These are phyloP conservation scores for Bradypodion pumilum DNA, from an alignment of 2,797 vertebrate genomes.

Conservation along the genomic window DNA sequence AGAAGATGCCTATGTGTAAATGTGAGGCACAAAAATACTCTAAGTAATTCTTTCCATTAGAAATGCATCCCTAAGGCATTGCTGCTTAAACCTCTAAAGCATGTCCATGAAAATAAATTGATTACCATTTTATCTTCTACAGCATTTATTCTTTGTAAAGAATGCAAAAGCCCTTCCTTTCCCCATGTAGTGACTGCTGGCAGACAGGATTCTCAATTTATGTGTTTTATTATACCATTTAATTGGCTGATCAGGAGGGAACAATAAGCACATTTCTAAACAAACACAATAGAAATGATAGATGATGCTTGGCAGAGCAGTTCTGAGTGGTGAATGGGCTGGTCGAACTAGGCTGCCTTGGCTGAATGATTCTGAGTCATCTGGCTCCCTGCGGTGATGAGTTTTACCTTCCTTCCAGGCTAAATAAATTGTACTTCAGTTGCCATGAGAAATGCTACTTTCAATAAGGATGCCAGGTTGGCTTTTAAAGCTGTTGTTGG, in stretches of 20 bases:
- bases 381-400: not conserved
- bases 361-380: not conserved
- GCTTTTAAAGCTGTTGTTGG: not conserved
- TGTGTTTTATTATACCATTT: not conserved
- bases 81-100: not conserved
- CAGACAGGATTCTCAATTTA: not conserved
- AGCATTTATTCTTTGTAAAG: not conserved
- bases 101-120: constrained; percentile 7
- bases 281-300: not conserved
- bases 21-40: not conserved
- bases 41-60: not conserved
- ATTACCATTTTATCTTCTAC: constrained; percentile 2
- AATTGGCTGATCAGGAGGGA: constrained; percentile 11
- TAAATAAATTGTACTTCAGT: not conserved
- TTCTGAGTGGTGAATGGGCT: not conserved
- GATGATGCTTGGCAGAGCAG: not conserved
- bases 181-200: too few species aligned
- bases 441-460: not conserved
- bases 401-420: not conserved
- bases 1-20: not conserved
- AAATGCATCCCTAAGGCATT: not conserved
- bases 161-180: not conserved
- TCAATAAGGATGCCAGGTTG: not conserved
- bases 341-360: not conserved
- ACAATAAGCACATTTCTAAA: not conserved